Conservation (phyloP, 2,113 vertebrate genomes). For the Rhabdomys dilectus region DNA sequence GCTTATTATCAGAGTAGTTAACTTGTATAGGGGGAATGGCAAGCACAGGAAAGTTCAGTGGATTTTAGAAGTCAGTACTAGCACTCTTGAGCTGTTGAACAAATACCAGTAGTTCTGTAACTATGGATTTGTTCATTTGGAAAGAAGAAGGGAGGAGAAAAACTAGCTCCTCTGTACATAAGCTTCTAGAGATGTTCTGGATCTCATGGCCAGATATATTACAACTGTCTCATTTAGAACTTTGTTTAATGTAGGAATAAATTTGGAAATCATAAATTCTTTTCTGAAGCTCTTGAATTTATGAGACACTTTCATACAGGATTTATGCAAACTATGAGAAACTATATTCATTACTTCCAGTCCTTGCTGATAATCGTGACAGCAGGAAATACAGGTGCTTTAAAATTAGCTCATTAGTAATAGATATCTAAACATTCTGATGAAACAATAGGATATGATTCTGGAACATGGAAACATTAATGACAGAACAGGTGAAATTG, state of each 20-base stretch:
- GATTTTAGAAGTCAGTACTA: not conserved
- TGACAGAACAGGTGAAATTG: not conserved
- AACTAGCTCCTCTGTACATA: not conserved
- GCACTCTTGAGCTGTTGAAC: not conserved
- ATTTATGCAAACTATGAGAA: not conserved
- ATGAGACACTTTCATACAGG: not conserved
- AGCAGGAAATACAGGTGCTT: not conserved
- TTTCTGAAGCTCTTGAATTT: constrained; percentile 24
- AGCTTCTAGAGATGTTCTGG: not conserved
- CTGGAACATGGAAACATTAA: not conserved
- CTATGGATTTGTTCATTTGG: not conserved
- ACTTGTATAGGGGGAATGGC: not conserved
- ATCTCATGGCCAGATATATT: not conserved
- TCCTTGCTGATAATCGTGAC: not conserved
- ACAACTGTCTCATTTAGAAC: not conserved
- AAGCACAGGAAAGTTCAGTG: not conserved
- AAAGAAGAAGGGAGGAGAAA: not conserved
- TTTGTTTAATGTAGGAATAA: not conserved
- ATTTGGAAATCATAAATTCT: not conserved
- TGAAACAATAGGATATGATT: not conserved
- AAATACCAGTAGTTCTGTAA: not conserved
- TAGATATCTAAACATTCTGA: not conserved
- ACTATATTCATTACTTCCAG: not conserved
- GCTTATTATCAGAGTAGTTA: not conserved
- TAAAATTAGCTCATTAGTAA: constrained; percentile 20